phyloP scores from a whole-genome alignment of 2,113 vertebrate species.

The Pelusios castaneus region DNA sequence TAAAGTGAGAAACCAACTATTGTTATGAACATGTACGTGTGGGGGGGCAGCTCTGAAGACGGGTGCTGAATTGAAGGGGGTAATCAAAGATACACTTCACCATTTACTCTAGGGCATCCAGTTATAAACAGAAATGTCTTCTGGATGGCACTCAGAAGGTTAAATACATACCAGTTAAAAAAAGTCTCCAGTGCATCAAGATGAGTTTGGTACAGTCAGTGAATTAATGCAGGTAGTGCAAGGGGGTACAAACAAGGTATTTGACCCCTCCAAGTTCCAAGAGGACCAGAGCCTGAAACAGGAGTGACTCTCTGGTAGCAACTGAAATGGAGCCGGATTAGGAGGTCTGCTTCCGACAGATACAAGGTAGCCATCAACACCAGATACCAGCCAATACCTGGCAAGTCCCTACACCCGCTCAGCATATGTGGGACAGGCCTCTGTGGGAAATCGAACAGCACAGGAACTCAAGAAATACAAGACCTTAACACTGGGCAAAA shows the following conservation, averaged over 20 bases:
- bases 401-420: background rate
- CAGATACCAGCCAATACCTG: background rate
- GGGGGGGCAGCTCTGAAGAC: too few species aligned
- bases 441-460: background rate
- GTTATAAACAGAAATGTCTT: background rate
- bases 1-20: too few species aligned
- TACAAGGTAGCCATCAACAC: background rate
- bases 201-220: background rate
- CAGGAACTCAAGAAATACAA: background rate
- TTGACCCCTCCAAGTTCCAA: background rate
- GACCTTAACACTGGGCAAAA: background rate
- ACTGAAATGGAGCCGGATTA: too few species aligned
- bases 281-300: background rate
- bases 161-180: background rate
- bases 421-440: background rate
- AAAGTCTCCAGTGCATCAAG: background rate
- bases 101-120: too few species aligned
- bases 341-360: background rate
- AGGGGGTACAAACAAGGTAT: background rate
- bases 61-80: too few species aligned
- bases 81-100: too few species aligned
- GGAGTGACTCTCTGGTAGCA: background rate
- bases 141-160: background rate
- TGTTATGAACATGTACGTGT: too few species aligned
- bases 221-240: background rate